Percentiles rank a stretch among this genome's conserved stretches.
These are phyloP conservation scores for Resseliella maxima DNA, from an alignment of 2,888 invertebrate species.

Conservation along the genomic window DNA sequence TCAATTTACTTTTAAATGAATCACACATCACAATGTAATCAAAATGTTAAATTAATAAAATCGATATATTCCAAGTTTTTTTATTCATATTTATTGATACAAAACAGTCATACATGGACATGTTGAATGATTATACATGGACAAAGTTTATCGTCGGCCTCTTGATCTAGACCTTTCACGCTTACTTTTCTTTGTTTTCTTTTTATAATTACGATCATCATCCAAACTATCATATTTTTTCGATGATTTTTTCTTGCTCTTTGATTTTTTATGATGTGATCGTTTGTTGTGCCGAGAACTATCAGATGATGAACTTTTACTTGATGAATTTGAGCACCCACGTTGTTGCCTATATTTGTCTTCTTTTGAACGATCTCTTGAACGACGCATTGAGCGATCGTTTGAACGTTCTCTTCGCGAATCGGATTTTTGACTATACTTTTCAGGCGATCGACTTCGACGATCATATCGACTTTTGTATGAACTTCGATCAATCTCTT, in stretches of 20 bases:
- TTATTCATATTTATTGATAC: background rate
- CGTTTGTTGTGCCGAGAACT: constrained; percentile 31
- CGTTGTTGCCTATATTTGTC: background rate
- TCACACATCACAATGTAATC: background rate
- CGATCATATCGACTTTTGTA: background rate
- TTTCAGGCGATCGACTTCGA: background rate
- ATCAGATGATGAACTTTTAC: background rate
- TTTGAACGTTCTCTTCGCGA: constrained; percentile 59
- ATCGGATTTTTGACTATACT: constrained; percentile 59
- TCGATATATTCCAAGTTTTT: background rate
- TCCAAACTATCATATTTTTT: constrained; percentile 60
- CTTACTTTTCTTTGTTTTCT: constrained; percentile 66
- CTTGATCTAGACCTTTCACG: constrained; percentile 64
- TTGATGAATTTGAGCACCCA: background rate
- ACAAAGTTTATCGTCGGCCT: constrained; percentile 58
- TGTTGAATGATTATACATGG: background rate
- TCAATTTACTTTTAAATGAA: background rate
- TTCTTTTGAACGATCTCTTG: constrained; percentile 60
- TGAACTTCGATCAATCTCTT: background rate
- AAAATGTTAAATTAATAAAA: background rate
- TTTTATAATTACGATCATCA: constrained; percentile 63
- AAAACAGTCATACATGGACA: background rate
- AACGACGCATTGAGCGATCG: constrained; percentile 58
- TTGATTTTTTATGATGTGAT: background rate
- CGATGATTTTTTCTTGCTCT: constrained; percentile 21